Conservation (phyloP, 2,888 invertebrate genomes). For the Diplazon laetatorius region DNA sequence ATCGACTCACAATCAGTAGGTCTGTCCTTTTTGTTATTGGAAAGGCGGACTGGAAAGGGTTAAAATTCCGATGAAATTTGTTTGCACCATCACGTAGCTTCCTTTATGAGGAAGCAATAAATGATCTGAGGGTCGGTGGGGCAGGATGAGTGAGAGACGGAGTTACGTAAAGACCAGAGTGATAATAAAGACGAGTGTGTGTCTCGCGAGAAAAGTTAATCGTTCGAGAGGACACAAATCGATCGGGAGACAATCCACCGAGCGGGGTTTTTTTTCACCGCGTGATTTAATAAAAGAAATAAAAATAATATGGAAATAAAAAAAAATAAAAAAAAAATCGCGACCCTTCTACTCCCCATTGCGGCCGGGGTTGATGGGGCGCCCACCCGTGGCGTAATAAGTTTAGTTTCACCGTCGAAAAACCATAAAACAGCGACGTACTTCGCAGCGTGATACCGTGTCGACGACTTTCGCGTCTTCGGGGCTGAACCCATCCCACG, state of each 20-base stretch:
- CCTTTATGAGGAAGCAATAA: no score
- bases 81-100: no score
- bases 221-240: conserved; percentile 68
- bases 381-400: conserved; percentile 78
- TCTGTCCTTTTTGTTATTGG: no score
- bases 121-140: no score
- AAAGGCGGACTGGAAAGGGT: no score
- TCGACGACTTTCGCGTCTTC: conserved; percentile 60
- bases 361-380: conserved; percentile 66
- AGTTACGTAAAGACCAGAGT: background rate
- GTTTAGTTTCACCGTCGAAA: conserved; percentile 81
- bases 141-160: background rate
- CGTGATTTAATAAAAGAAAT: conserved; percentile 81
- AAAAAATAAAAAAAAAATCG: no score
- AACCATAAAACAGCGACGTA: conserved; percentile 79
- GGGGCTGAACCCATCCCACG: conserved; percentile 49
- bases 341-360: conserved; percentile 47
- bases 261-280: conserved; percentile 74
- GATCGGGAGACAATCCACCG: background rate
- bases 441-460: conserved; percentile 67
- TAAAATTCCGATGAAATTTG: conserved; percentile 30
- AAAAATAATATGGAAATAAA: no score
- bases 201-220: conserved; percentile 77
- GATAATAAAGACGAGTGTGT: conserved; percentile 5
- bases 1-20: no score